Evolutionary conservation across 2,888 invertebrate species (phyloP), one percentile per base, ranked within the genome.

Genomic region (Aethes cnicana): DNA sequence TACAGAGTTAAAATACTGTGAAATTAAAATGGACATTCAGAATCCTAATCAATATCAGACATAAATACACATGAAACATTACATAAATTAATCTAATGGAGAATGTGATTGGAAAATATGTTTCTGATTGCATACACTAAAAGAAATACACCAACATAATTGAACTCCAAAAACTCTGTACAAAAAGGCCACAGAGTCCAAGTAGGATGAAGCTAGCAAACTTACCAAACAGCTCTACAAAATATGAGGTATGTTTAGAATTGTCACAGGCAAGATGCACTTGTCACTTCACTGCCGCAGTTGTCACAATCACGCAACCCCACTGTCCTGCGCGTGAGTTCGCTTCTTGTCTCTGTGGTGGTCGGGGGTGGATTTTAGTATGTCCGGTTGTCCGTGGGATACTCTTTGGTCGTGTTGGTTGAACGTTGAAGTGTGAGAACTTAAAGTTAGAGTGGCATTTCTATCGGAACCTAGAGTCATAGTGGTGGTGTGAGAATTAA

Each of bases 331-430:
- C 0, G 81, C 65, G 47, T 85, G 87, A 42, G 63, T 76, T 2
- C 89, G 57, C 46, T 90, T 90, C 74, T 90, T 90, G 3, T 84
- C 84, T 25, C 84, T 64, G 55, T 94, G 94, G 74, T 96, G 96
- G 75, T 96, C 96, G 4, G 96, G 96, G 2, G 96, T 96, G 8
- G 96, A 95, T 74, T 96, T 96, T 30, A 96, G 81, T 63, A 96
- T 95, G 73, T 96, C 96, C 1, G 96, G 96, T 74, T 95, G 95
- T 16, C 92, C 93, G 56, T 91, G 89, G 0, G 88, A 83, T 0
- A 82, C 54, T 0, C 76, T 74, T 3, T 82, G 59, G 0, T 74
- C 71, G 28, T 77, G 75, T 4, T 73, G 79, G 57, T 72, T 77
- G 59, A 81, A 81, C 0, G 81, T 79, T 0, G 86, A 85, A 0